Conservation (phyloP, 2,888 invertebrate genomes). For the Adelphocoris suturalis region DNA sequence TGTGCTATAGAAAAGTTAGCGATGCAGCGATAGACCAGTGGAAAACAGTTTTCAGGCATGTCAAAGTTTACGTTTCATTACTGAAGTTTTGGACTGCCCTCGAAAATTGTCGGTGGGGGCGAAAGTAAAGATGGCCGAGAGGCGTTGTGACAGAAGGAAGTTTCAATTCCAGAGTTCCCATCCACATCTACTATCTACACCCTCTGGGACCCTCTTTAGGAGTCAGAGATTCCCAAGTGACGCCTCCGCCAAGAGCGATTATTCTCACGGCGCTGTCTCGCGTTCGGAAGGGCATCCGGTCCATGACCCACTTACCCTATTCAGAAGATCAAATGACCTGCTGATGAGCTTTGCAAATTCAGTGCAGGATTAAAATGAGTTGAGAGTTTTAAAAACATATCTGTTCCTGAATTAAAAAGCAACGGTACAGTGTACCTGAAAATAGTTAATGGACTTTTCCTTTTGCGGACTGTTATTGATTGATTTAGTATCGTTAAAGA, state of each 20-base stretch:
- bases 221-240: neutral
- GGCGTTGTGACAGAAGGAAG: conserved; percentile 16
- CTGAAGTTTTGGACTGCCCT: neutral
- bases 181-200: neutral
- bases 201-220: neutral
- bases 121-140: conserved; percentile 11
- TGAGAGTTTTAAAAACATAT: too few species aligned
- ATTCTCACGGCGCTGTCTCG: neutral
- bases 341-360: too few species aligned
- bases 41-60: neutral
- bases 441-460: too few species aligned
- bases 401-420: too few species aligned
- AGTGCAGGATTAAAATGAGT: too few species aligned
- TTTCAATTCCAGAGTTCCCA: conserved; percentile 44
- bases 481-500: too few species aligned
- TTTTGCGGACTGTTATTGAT: too few species aligned
- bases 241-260: conserved; percentile 16
- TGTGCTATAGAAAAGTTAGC: neutral
- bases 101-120: neutral
- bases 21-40: neutral
- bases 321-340: too few species aligned
- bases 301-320: neutral
- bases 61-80: conserved; percentile 11
- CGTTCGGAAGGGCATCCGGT: neutral
- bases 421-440: too few species aligned